phyloP scores from a whole-genome alignment of 2,888 invertebrate species.

The Phortica magna region DNA sequence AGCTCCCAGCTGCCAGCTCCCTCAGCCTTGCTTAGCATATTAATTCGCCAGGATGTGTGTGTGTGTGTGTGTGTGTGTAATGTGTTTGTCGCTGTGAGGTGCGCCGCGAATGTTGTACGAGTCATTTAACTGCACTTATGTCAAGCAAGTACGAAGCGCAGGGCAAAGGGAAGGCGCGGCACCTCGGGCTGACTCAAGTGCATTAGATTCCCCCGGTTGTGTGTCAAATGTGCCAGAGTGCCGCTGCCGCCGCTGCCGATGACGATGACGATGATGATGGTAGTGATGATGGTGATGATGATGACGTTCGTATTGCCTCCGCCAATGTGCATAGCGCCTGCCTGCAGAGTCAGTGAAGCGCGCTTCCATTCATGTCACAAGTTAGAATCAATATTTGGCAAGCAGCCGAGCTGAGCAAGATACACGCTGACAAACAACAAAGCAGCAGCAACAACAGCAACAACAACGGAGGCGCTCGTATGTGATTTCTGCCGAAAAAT shows the following conservation, averaged over 20 bases:
- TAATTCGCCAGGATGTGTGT: neutral
- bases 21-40: neutral
- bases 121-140: conserved; percentile 25
- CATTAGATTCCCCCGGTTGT: neutral
- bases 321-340: conserved; percentile 32
- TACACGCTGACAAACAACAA: conserved; percentile 61
- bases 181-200: neutral
- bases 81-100: neutral
- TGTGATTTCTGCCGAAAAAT: conserved; percentile 24
- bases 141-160: neutral
- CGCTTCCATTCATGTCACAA: conserved; percentile 68
- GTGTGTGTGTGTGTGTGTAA: neutral
- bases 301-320: neutral
- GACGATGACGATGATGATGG: neutral
- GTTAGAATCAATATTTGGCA: conserved; percentile 68
- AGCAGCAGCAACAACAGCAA: conserved; percentile 63
- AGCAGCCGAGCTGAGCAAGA: conserved; percentile 59
- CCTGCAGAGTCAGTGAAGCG: conserved; percentile 59
- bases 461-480: conserved; percentile 37
- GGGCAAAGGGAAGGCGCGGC: neutral
- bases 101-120: neutral
- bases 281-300: neutral
- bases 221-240: neutral
- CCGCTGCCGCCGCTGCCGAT: neutral
- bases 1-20: no score